Percentiles rank a stretch among this genome's conserved stretches.
Conservation (phyloP, 2,888 invertebrate species). For the Microdon myrmicae region DNA sequence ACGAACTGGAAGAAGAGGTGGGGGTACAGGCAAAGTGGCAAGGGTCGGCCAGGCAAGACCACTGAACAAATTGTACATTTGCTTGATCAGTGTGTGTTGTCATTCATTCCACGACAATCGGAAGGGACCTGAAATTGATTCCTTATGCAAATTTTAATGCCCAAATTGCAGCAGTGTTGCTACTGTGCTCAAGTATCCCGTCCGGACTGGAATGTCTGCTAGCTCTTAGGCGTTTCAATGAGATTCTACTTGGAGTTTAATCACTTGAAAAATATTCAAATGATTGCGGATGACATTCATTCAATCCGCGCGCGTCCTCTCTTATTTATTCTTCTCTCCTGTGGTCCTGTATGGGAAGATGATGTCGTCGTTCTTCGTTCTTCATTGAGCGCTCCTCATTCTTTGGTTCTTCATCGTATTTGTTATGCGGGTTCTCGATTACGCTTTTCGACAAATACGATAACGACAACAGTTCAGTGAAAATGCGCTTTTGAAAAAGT, state of each 20-base stretch:
- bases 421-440: slow-evolving; percentile 42
- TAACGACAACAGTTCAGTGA: slow-evolving; percentile 5
- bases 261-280: slow-evolving; percentile 53
- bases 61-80: slow-evolving; percentile 48
- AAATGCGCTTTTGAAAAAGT: slow-evolving; percentile 30
- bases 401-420: slow-evolving; percentile 18
- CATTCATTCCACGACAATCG: slow-evolving; percentile 34
- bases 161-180: slow-evolving; percentile 46
- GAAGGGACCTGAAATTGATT: slow-evolving; percentile 49
- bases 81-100: slow-evolving; percentile 37
- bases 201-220: not conserved
- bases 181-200: slow-evolving; percentile 16
- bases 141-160: slow-evolving; percentile 49
- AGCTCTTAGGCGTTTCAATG: slow-evolving; percentile 9
- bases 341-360: slow-evolving; percentile 1
- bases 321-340: slow-evolving; percentile 4
- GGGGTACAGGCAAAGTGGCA: slow-evolving; percentile 15
- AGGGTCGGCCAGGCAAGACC: too few species aligned
- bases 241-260: slow-evolving; percentile 47
- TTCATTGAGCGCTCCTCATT: too few species aligned
- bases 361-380: too few species aligned
- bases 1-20: slow-evolving; percentile 3
- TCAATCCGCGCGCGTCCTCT: slow-evolving; percentile 45
- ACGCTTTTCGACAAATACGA: not conserved
- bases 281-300: slow-evolving; percentile 47